Percentiles rank a stretch among this genome's conserved stretches.
Evolutionary conservation across 2,888 invertebrate species (phyloP).

Genomic region (Apoda limacodes): DNA sequence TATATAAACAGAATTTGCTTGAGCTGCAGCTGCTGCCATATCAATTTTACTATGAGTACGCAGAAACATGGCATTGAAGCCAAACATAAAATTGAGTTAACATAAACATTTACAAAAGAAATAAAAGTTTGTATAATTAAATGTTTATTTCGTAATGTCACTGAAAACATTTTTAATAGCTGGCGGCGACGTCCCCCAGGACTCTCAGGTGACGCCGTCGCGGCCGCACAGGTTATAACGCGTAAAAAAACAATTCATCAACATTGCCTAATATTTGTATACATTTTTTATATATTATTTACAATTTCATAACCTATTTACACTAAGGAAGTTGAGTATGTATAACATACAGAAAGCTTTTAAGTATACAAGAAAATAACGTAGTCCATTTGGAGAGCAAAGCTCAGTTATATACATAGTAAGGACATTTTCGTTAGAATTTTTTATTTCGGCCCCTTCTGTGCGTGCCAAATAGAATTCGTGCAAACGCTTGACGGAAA

Average conservation of each 20-base stretch:
- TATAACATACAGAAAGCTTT: constrained; percentile 60
- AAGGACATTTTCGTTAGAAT: constrained; percentile 61
- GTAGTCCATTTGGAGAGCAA: constrained; percentile 34
- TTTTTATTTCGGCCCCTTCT: constrained; percentile 61
- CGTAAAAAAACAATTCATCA: constrained; percentile 61
- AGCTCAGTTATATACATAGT: constrained; percentile 51
- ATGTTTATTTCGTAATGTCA: constrained; percentile 68
- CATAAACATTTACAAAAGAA: too few relatives aligned
- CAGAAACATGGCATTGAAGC: too few relatives aligned
- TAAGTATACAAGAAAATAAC: constrained; percentile 39
- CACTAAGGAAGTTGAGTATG: constrained; percentile 55
- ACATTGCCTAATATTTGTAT: constrained; percentile 44
- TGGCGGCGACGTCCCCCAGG: constrained; percentile 48
- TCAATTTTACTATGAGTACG: too few relatives aligned
- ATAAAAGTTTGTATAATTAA: constrained; percentile 64
- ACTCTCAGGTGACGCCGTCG: constrained; percentile 52
- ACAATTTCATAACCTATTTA: constrained; percentile 58
- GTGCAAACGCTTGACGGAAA: constrained; percentile 90
- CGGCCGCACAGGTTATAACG: constrained; percentile 47
- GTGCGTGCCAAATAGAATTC: constrained; percentile 80
- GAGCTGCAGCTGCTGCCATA: too few relatives aligned
- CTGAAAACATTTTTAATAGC: constrained; percentile 57
- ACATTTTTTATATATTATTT: constrained; percentile 36
- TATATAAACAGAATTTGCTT: too few relatives aligned
- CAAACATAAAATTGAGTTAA: too few relatives aligned